These are phyloP conservation scores for Temnopleurus reevesii DNA, from an alignment of 53 echinoderm and acorn worm species.

Conservation along the genomic window DNA sequence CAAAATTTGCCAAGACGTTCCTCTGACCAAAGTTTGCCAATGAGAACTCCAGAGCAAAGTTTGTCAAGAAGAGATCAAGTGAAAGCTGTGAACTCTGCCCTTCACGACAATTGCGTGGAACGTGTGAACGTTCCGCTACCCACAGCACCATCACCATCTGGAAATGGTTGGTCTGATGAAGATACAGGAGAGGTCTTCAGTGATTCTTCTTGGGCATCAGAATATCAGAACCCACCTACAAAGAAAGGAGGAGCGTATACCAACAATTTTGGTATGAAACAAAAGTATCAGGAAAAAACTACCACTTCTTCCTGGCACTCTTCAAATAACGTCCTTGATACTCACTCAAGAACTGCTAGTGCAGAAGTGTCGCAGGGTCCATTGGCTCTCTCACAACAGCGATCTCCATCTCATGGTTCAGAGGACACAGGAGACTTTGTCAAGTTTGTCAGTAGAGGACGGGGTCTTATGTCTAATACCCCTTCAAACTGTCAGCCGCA, in stretches of 20 bases:
- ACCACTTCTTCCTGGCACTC: background rate
- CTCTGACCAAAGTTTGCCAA: too few relatives aligned
- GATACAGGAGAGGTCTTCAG: slow-evolving; percentile 23
- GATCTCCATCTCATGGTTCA: background rate
- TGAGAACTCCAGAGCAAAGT: background rate
- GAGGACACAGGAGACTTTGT: slow-evolving; percentile 4
- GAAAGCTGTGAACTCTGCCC: background rate
- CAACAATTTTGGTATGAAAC: background rate
- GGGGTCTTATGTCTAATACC: background rate
- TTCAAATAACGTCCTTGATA: background rate
- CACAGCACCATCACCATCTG: background rate
- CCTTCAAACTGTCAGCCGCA: background rate
- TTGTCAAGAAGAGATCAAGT: background rate
- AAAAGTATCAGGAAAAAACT: background rate
- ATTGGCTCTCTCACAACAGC: too few relatives aligned
- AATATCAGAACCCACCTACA: background rate
- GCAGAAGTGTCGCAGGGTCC: background rate
- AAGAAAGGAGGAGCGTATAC: background rate
- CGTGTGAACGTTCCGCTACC: background rate
- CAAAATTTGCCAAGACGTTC: too few relatives aligned
- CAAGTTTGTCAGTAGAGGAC: slow-evolving; percentile 1
- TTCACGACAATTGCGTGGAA: background rate
- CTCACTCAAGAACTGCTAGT: background rate
- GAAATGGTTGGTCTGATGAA: background rate
- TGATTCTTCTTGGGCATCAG: slow-evolving; percentile 9